Evolutionary conservation across 2,113 vertebrate genomes (phyloP).

Genomic region (Heterochromis multidens): DNA sequence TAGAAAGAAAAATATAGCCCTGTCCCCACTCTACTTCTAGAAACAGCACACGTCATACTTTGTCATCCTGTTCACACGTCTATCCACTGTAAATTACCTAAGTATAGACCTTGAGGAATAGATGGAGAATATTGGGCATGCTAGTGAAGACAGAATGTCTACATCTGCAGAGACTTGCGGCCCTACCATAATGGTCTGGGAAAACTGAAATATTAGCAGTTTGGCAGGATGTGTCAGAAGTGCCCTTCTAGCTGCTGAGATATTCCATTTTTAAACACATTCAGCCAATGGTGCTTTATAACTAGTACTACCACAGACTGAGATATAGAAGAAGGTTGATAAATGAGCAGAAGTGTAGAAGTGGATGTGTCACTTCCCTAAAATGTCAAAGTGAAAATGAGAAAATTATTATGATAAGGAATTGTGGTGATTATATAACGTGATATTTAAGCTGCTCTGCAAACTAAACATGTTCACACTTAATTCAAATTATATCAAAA

Average conservation of each 20-base stretch:
- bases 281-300: slow-evolving; percentile 33
- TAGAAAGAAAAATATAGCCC: slow-evolving; percentile 14
- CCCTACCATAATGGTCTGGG: slow-evolving; percentile 34
- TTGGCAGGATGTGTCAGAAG: slow-evolving; percentile 63
- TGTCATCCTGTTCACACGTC: slow-evolving; percentile 6
- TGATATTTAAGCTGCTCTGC: not conserved
- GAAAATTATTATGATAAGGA: slow-evolving; percentile 15
- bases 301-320: not conserved
- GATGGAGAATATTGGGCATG: slow-evolving; percentile 40
- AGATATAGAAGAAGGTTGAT: not conserved
- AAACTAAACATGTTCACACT: slow-evolving; percentile 8
- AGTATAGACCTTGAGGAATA: slow-evolving; percentile 14
- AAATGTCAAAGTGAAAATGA: slow-evolving; percentile 52
- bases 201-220: slow-evolving; percentile 47
- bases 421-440: slow-evolving; percentile 19
- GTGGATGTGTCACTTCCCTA: slow-evolving; percentile 30
- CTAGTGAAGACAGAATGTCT: slow-evolving; percentile 47
- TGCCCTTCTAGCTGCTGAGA: slow-evolving; percentile 41
- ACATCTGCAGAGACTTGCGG: slow-evolving; percentile 55
- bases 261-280: slow-evolving; percentile 48
- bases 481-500: not conserved
- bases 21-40: not conserved
- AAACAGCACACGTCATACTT: slow-evolving; percentile 1
- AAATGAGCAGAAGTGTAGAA: slow-evolving; percentile 34
- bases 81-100: slow-evolving; percentile 19